Base-by-base conservation (phyloP, 2,888 invertebrate genomes). In the Stegana nigrithorax region DNA sequence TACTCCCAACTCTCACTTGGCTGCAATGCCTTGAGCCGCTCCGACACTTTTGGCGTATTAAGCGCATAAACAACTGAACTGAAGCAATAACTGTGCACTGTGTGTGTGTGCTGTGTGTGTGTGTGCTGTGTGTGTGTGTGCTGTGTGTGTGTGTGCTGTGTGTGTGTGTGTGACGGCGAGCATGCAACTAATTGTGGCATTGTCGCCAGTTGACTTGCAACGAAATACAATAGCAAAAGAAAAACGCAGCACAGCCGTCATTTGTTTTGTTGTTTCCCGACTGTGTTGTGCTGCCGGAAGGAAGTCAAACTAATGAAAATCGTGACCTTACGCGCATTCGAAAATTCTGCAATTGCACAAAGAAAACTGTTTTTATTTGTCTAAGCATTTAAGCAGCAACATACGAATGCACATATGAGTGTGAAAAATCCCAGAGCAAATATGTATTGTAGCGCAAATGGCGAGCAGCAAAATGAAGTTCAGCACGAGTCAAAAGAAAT, bases 271-370 rank as follows among this genome's bases (percentile, higher is more conserved):
- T n/a, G n/a, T n/a, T n/a, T n/a, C n/a, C n/a, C n/a, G n/a, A n/a
- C n/a, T n/a, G n/a, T n/a, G n/a, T n/a, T n/a, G n/a, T n/a, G n/a
- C n/a, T n/a, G n/a, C n/a, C n/a, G 44, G 8, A 19, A 36, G 45
- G 21, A 70, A 73, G 73, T 72, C 67, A 65, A 73, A 72, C 73
- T 81, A 81, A 81, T 81, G 83, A 81, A 81, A 82, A 81, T 81
- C 83, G 83, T 81, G 82, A 82, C 81, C 79, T 74, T 72, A 67
- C 59, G 67, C 64, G 63, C 53, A 7, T 51, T 17, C 5, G 39
- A 39, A 17, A 39, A 39, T 7, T 14, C 17, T 39, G 8, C 14
- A 39, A 10, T 39, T 39, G 36, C 14, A 36, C 36, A 8, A 36
- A 8, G n/a, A n/a, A 8, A 14, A 8, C 14, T 39, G 17, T 39